Evolutionary conservation across 2,888 invertebrate genomes (phyloP).

Genomic region (Caenorhabditis japonica): DNA sequence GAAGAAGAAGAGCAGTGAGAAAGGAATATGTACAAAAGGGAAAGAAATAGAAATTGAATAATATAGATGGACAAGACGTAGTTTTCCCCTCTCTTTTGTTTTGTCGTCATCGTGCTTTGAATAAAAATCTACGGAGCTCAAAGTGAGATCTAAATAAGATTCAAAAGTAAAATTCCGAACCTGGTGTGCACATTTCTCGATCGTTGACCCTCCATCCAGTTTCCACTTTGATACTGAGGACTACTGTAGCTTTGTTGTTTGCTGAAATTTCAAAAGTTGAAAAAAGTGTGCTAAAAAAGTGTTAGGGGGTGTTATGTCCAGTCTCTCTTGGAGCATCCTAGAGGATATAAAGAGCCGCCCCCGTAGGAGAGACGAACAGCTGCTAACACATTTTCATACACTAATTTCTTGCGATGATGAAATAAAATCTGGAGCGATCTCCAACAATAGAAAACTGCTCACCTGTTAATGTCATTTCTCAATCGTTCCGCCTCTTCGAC

Average conservation of each 20-base stretch:
- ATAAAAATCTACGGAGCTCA: neutral
- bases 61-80: conserved; percentile 32
- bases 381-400: conserved; percentile 9
- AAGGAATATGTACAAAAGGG: no score
- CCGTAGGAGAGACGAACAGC: conserved; percentile 25
- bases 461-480: conserved; percentile 60
- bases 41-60: conserved; percentile 34
- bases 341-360: conserved; percentile 48
- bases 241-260: conserved; percentile 55
- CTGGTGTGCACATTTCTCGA: conserved; percentile 42
- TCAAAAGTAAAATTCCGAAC: conserved; percentile 10
- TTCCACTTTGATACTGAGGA: conserved; percentile 48
- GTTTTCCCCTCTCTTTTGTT: no score
- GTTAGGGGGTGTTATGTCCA: conserved; percentile 18
- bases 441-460: conserved; percentile 10
- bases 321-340: neutral
- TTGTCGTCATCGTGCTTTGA: no score
- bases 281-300: conserved; percentile 14
- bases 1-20: no score
- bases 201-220: conserved; percentile 53
- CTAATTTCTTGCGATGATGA: no score
- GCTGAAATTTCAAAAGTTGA: conserved; percentile 22
- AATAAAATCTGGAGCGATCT: conserved; percentile 9
- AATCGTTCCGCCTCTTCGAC: conserved; percentile 65
- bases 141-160: conserved; percentile 42